phyloP scores from a whole-genome alignment of 2,888 invertebrate genomes.

The Heliconius ismenius region DNA sequence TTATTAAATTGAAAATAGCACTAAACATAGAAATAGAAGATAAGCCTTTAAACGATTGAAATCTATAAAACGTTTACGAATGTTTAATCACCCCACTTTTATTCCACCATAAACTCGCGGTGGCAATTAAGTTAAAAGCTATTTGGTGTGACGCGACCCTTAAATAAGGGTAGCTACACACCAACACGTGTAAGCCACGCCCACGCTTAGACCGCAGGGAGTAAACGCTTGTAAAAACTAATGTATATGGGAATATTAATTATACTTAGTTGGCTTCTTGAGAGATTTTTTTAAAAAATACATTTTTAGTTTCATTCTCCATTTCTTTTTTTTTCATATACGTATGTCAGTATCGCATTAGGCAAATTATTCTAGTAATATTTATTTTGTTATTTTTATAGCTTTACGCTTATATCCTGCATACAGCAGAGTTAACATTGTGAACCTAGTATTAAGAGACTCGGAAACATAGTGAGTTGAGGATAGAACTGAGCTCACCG shows the following conservation, averaged over 20 bases:
- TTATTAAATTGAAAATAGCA: neutral
- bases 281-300: neutral
- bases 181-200: conserved; percentile 61
- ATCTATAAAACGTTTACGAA: conserved; percentile 32
- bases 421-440: too few species aligned
- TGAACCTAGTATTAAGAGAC: too few species aligned
- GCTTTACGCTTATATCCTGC: too few species aligned
- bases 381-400: too few species aligned
- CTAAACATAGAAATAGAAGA: conserved; percentile 1
- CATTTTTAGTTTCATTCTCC: neutral
- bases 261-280: conserved; percentile 1
- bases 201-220: conserved; percentile 39
- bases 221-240: conserved; percentile 29
- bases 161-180: conserved; percentile 73
- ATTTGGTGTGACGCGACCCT: conserved; percentile 66
- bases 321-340: neutral
- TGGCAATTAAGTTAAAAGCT: conserved; percentile 63
- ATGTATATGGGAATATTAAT: conserved; percentile 15
- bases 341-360: too few species aligned
- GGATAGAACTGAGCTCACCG: too few species aligned
- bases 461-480: too few species aligned
- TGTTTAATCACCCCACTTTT: conserved; percentile 48
- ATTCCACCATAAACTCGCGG: conserved; percentile 59
- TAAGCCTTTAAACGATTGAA: conserved; percentile 25
- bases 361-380: too few species aligned